Base-by-base conservation (phyloP, 2,888 invertebrate species). In the Cosmorhoe ocellata region DNA sequence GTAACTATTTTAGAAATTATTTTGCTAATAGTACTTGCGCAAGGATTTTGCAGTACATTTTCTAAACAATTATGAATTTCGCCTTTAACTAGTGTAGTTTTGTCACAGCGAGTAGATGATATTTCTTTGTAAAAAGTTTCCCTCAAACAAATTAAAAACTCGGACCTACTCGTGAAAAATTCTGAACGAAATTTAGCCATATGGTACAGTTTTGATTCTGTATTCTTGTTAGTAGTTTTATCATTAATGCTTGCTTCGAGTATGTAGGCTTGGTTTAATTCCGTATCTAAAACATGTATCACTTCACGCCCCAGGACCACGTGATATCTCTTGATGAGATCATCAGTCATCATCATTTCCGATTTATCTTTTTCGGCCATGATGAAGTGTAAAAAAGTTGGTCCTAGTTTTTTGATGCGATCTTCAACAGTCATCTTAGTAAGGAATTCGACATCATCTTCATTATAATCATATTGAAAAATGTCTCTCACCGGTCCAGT, bases 261-360 rank as follows among this genome's bases (percentile, higher is more conserved):
- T 11, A 11, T 3, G 1, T 9, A 6, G n/a, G 14, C 10, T 14
- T 42, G 26, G 0, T 48, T 31, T 18, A n/a, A 5, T 49, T 36
- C 32, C 43, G 47, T 31, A 22, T 38, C 37, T 10, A 47, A 34
- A 18, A 64, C 41, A 22, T 61, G 32, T 9, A 76, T 50, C 3
- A 76, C 73, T 40, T 69, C 41, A 41, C 59, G 58, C 6, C 63
- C 64, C 38, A 76, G 44, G 9, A 71, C 66, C 12, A 70, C 68
- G 36, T 75, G 76, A 39, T 71, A 74, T 14, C 59, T 57, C 56
- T 66, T 63, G 11, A 76, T 61, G 18, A 74, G 51, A 11, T 70
- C 60, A 37, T 66, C 64, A 18, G 63, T 56, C 63, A 71, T 63
- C 51, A 74, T 63, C 2, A 58, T 59, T 36, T 64, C 61, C 4